A percentile compares a stretch with the other conserved stretches of the same genome.
Conservation (phyloP, 2,113 vertebrate species). For the Nettapus auritus region DNA sequence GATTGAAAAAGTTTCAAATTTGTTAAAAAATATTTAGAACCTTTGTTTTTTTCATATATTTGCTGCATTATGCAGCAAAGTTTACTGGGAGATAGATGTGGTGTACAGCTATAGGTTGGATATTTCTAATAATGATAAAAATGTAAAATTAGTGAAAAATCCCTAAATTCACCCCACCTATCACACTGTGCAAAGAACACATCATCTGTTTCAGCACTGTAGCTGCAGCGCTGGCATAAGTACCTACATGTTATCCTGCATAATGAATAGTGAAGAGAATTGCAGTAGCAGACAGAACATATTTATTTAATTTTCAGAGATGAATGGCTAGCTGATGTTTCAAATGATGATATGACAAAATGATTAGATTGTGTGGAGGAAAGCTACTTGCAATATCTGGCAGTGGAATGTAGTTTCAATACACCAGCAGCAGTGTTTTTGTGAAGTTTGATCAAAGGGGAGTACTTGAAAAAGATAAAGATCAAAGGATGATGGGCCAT, state of each 20-base stretch:
- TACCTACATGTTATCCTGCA: not conserved
- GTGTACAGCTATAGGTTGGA: not conserved
- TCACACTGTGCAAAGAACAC: not conserved
- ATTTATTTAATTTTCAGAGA: slow-evolving; percentile 1
- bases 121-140: not conserved
- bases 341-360: not conserved
- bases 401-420: not conserved
- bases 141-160: not conserved
- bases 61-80: not conserved
- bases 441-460: not conserved
- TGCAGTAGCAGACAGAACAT: not conserved
- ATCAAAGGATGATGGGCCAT: slow-evolving; percentile 3
- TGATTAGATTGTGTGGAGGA: not conserved
- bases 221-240: not conserved
- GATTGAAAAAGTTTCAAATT: not conserved
- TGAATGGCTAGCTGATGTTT: not conserved
- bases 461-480: slow-evolving; percentile 11
- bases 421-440: not conserved
- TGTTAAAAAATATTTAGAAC: not conserved
- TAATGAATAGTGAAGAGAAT: not conserved
- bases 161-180: not conserved
- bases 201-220: not conserved
- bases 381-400: not conserved
- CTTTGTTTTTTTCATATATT: not conserved
- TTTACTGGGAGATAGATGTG: accelerated